Evolutionary conservation across 2,888 invertebrate species (phyloP).

Genomic region (Melinaea menophilus): DNA sequence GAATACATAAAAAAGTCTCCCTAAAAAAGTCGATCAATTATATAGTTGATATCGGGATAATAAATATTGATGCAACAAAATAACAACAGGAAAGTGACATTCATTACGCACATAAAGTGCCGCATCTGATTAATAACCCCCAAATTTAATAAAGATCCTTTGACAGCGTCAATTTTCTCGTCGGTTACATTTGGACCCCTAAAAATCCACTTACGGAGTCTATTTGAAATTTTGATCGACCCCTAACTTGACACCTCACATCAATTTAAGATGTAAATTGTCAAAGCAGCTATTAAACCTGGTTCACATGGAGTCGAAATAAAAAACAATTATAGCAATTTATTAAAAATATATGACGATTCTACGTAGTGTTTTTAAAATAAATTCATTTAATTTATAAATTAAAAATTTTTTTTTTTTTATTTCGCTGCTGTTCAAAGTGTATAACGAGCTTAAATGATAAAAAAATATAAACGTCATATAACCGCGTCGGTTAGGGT

Average conservation of each 20-base stretch:
- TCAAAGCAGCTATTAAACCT: conserved; percentile 53
- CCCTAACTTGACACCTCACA: conserved; percentile 70
- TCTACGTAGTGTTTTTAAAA: not conserved
- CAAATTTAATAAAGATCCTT: conserved; percentile 71
- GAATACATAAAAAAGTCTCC: too few relatives aligned
- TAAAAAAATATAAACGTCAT: conserved; percentile 35
- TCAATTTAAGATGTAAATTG: conserved; percentile 77
- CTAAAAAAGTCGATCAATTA: too few relatives aligned
- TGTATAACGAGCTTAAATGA: too few relatives aligned
- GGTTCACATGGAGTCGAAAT: conserved; percentile 49
- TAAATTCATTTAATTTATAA: not conserved
- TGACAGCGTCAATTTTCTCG: conserved; percentile 75
- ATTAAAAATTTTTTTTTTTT: not conserved
- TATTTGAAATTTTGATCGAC: conserved; percentile 76
- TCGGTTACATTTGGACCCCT: conserved; percentile 63
- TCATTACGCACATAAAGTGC: conserved; percentile 4
- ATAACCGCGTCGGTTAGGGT: conserved; percentile 43
- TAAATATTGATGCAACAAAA: not conserved
- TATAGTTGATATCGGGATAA: too few relatives aligned
- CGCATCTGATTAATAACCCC: conserved; percentile 68
- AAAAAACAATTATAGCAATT: conserved; percentile 14
- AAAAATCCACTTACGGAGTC: conserved; percentile 72
- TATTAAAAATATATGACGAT: not conserved
- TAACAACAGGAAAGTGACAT: not conserved
- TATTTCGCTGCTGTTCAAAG: too few relatives aligned